phyloP scores from a whole-genome alignment of 2,797 vertebrate genomes.

The Chelmon rostratus region DNA sequence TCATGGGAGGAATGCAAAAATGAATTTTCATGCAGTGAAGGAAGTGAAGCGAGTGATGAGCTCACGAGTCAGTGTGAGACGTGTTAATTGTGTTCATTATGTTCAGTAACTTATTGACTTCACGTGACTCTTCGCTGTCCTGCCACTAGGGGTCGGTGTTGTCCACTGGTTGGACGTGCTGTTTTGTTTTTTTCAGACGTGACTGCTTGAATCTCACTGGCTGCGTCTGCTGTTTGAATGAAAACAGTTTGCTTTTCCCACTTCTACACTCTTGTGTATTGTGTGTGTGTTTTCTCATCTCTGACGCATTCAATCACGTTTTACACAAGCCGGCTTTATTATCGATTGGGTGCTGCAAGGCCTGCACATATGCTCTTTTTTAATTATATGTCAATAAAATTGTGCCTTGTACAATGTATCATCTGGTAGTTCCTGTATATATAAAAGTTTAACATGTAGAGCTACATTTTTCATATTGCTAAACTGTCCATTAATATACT shows the following conservation, averaged over 20 bases:
- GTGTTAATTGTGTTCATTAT: not conserved
- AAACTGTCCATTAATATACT: not conserved
- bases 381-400: not conserved
- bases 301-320: conserved; percentile 12
- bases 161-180: conserved; percentile 45
- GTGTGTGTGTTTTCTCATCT: conserved; percentile 4
- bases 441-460: not conserved
- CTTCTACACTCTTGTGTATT: not conserved
- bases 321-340: conserved; percentile 7
- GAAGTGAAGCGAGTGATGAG: not conserved
- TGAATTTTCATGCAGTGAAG: not conserved
- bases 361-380: conserved; percentile 5
- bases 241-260: conserved; percentile 64
- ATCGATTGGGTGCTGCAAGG: not conserved
- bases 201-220: conserved; percentile 63
- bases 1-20: not conserved
- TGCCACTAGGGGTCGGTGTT: conserved; percentile 65
- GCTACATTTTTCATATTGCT: not conserved
- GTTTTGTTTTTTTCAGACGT: conserved; percentile 10
- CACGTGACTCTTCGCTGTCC: not conserved
- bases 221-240: conserved; percentile 72
- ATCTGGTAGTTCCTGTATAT: not conserved
- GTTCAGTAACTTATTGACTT: not conserved
- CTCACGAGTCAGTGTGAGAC: conserved; percentile 2
- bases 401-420: not conserved